These are phyloP conservation scores for Ceratotherium simum DNA, from an alignment of 2,113 vertebrate genomes.

Conservation along the genomic window DNA sequence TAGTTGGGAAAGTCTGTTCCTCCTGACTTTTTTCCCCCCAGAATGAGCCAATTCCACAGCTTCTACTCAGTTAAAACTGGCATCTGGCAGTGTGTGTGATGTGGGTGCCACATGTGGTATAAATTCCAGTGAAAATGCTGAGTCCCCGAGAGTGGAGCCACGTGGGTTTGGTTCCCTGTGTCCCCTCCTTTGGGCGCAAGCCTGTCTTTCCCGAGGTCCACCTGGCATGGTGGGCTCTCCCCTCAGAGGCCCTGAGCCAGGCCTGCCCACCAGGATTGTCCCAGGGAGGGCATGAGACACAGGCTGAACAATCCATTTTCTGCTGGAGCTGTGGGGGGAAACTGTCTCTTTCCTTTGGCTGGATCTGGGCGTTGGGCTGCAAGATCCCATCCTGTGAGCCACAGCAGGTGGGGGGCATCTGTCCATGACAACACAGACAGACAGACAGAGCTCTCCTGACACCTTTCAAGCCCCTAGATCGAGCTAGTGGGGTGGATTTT, in stretches of 20 bases:
- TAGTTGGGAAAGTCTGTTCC: not conserved
- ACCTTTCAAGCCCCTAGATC: not conserved
- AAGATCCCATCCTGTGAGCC: not conserved
- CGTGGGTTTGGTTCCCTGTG: rapidly evolving
- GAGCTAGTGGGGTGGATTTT: not conserved
- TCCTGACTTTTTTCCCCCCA: not conserved
- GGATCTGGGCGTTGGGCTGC: not conserved
- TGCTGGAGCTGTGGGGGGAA: not conserved
- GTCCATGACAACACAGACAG: not conserved
- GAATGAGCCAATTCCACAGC: not conserved
- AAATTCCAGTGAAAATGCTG: no score
- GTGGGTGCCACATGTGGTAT: rapidly evolving
- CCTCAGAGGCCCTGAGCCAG: not conserved
- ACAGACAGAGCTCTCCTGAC: not conserved
- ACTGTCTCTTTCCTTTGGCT: no score
- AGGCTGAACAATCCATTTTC: not conserved
- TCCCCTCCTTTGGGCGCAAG: not conserved
- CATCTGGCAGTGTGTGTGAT: not conserved
- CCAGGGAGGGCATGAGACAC: not conserved
- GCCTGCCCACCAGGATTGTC: not conserved
- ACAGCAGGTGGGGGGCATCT: rapidly evolving
- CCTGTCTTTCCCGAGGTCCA: rapidly evolving
- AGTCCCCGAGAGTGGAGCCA: not conserved
- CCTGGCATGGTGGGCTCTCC: not conserved
- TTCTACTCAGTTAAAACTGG: not conserved